phyloP scores from a whole-genome alignment of 2,113 vertebrate species.

The Oncorhynchus nerka region DNA sequence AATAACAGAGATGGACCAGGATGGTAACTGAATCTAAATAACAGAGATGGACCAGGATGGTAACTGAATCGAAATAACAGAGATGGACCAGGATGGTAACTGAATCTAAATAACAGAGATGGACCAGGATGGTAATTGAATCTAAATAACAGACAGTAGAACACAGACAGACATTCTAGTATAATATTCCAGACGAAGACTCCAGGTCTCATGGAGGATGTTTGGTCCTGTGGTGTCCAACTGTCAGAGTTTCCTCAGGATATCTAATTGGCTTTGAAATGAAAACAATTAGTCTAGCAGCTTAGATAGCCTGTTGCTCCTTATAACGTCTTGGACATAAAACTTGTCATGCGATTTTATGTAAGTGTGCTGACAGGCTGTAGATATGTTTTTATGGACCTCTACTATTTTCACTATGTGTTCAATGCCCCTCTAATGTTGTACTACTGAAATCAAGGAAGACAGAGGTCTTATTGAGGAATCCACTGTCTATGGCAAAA shows the following conservation, averaged over 20 bases:
- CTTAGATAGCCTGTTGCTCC: constrained; percentile 38
- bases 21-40: too few species aligned
- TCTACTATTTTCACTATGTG: not conserved
- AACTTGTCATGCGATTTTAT: constrained; percentile 28
- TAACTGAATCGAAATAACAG: too few species aligned
- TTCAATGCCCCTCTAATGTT: not conserved
- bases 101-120: too few species aligned
- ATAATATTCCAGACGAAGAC: constrained; percentile 25
- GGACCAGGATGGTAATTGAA: too few species aligned
- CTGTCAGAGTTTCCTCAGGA: constrained; percentile 59
- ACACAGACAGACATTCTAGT: constrained; percentile 51
- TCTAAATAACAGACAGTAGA: constrained; percentile 12
- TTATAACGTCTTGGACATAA: constrained; percentile 17
- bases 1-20: too few species aligned
- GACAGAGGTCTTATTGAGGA: not conserved
- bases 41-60: too few species aligned
- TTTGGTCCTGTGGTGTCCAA: constrained; percentile 55
- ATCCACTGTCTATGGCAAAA: not conserved
- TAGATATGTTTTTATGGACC: not conserved
- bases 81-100: too few species aligned
- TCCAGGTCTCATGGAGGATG: constrained; percentile 37
- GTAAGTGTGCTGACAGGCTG: constrained; percentile 25
- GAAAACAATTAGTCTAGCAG: constrained; percentile 65
- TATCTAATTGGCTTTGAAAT: constrained; percentile 66
- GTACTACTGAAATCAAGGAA: not conserved